phyloP scores from a whole-genome alignment of 2,113 vertebrate genomes.

The Ageneiosus marmoratus region DNA sequence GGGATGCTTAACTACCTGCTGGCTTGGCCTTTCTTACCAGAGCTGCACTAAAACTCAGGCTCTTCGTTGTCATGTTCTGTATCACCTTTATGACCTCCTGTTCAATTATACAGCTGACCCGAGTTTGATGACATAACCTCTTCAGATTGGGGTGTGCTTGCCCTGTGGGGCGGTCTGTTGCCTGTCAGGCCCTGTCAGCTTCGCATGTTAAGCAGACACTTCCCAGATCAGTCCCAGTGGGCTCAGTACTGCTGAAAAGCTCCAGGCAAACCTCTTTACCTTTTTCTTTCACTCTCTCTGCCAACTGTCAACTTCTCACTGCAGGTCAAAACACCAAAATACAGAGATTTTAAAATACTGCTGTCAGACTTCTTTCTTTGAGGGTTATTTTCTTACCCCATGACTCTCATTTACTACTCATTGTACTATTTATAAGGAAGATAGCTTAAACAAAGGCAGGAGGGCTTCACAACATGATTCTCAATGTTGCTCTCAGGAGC shows the following conservation, averaged over 20 bases:
- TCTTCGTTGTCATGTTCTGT: constrained; percentile 72
- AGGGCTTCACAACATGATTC: not conserved
- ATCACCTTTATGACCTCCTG: constrained; percentile 69
- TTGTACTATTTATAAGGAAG: not conserved
- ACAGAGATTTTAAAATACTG: not conserved
- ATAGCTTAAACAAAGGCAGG: not conserved
- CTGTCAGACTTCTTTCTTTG: not conserved
- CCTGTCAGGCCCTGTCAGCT: constrained; percentile 71
- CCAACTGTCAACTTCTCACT: not conserved
- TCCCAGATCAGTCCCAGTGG: constrained; percentile 71
- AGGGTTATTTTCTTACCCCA: too few species aligned
- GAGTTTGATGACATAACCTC: constrained; percentile 77
- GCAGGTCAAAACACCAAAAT: constrained; percentile 1
- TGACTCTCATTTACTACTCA: not conserved
- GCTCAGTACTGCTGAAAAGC: constrained; percentile 52
- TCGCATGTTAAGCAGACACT: constrained; percentile 73
- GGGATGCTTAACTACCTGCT: constrained; percentile 54
- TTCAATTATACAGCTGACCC: constrained; percentile 76
- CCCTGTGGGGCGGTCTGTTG: constrained; percentile 64
- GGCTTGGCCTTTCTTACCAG: constrained; percentile 45
- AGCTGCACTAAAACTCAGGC: constrained; percentile 72
- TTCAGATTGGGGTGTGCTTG: constrained; percentile 64
- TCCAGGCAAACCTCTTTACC: constrained; percentile 38
- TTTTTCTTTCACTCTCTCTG: constrained; percentile 3
- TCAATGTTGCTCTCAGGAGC: not conserved